phyloP scores from a whole-genome alignment of 2,888 invertebrate species.

The Rugalucina vietnamica region DNA sequence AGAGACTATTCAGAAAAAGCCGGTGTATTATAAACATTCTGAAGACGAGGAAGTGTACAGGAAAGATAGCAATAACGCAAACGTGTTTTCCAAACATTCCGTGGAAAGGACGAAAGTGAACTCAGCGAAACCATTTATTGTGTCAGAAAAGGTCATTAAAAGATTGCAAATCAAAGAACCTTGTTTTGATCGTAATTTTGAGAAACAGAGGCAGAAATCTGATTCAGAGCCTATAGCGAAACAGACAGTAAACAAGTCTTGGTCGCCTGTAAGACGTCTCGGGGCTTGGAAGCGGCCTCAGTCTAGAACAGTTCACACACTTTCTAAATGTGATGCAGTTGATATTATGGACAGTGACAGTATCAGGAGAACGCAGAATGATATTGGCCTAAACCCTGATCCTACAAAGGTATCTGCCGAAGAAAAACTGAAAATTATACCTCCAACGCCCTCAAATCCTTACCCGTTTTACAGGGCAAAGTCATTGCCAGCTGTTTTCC shows the following conservation, averaged over 20 bases:
- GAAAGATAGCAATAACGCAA: background rate
- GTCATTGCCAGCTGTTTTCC: slow-evolving; percentile 50
- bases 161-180: slow-evolving; percentile 23
- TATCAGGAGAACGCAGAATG: background rate
- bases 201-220: background rate
- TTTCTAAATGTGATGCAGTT: slow-evolving; percentile 66
- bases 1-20: slow-evolving; percentile 63
- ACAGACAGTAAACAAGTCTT: background rate
- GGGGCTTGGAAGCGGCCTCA: slow-evolving; percentile 46
- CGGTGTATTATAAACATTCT: slow-evolving; percentile 68
- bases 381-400: background rate
- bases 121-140: background rate
- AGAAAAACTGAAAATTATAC: slow-evolving; percentile 8
- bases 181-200: background rate
- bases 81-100: background rate
- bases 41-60: slow-evolving; percentile 50
- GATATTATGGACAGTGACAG: slow-evolving; percentile 57
- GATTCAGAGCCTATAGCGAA: background rate
- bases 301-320: slow-evolving; percentile 36
- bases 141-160: slow-evolving; percentile 16
- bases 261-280: slow-evolving; percentile 35
- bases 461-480: slow-evolving; percentile 43
- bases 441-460: background rate
- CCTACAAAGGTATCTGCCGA: slow-evolving; percentile 12
- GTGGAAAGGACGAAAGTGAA: slow-evolving; percentile 1